phyloP scores from a whole-genome alignment of 2,888 invertebrate genomes.

The Phorcus lineatus region DNA sequence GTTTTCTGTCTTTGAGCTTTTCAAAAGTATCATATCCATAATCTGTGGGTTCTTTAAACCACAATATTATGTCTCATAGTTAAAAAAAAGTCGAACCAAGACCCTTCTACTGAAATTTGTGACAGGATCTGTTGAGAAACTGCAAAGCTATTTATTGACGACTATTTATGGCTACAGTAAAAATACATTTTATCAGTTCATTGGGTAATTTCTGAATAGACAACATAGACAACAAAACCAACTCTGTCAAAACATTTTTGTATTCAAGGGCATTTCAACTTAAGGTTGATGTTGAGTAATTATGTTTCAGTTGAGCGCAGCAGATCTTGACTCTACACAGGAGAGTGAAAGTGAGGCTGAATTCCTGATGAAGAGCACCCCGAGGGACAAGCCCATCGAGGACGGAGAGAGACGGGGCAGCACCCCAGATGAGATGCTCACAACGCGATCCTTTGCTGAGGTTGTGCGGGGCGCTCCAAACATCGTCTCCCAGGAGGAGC shows the following conservation, averaged over 20 bases:
- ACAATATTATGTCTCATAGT: too few species aligned
- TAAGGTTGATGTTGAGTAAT: neutral
- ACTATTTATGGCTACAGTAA: too few species aligned
- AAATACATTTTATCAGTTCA: too few species aligned
- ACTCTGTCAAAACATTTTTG: too few species aligned
- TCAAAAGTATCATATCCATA: neutral
- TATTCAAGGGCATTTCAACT: neutral
- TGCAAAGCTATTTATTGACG: too few species aligned
- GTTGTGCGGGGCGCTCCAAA: slow-evolving; percentile 37
- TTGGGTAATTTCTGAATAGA: too few species aligned
- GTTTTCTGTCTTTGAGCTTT: neutral
- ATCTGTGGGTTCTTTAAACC: neutral
- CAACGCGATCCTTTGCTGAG: slow-evolving; percentile 55
- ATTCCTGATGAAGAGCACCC: slow-evolving; percentile 10
- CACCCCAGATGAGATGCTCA: slow-evolving; percentile 48
- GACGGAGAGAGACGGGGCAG: slow-evolving; percentile 34
- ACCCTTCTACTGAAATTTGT: neutral
- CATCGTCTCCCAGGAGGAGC: slow-evolving; percentile 37
- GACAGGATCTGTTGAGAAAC: too few species aligned
- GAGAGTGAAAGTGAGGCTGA: slow-evolving; percentile 20
- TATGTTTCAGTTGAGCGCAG: neutral
- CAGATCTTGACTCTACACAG: slow-evolving; percentile 13
- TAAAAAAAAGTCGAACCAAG: neutral
- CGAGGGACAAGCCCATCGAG: slow-evolving; percentile 2
- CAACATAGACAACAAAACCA: too few species aligned